Conservation (phyloP, 2,888 invertebrate species). For the Tuta absoluta region DNA sequence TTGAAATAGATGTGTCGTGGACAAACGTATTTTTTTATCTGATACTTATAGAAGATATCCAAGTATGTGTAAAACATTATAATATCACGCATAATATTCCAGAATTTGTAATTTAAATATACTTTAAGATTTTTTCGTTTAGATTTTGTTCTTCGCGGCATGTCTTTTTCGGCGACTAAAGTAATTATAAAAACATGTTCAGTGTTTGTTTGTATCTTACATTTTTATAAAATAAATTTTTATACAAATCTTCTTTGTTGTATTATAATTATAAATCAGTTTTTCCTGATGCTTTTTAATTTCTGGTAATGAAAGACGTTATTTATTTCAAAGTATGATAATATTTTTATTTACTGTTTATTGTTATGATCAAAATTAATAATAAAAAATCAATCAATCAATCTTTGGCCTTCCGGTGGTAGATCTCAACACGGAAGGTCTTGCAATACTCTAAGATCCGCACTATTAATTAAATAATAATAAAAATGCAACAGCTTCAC, state of each 20-base stretch:
- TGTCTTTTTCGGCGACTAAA: conserved; percentile 30
- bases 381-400: too few species aligned
- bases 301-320: too few species aligned
- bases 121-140: background rate
- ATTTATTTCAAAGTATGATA: too few species aligned
- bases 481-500: too few species aligned
- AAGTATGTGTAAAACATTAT: background rate
- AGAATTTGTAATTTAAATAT: background rate
- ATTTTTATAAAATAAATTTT: conserved; percentile 57
- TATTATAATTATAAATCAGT: background rate
- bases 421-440: too few species aligned
- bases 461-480: too few species aligned
- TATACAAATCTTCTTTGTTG: conserved; percentile 47
- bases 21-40: background rate
- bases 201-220: conserved; percentile 46
- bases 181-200: conserved; percentile 38
- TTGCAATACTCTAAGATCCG: too few species aligned
- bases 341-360: too few species aligned
- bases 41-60: background rate
- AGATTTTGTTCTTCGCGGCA: conserved; percentile 10
- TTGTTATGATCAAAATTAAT: too few species aligned
- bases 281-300: too few species aligned
- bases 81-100: background rate
- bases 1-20: background rate
- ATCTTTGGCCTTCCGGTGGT: too few species aligned